Percentiles rank a stretch among this genome's conserved stretches.
phyloP scores from a whole-genome alignment of 2,888 invertebrate genomes.

The Cantharis flavilabris region DNA sequence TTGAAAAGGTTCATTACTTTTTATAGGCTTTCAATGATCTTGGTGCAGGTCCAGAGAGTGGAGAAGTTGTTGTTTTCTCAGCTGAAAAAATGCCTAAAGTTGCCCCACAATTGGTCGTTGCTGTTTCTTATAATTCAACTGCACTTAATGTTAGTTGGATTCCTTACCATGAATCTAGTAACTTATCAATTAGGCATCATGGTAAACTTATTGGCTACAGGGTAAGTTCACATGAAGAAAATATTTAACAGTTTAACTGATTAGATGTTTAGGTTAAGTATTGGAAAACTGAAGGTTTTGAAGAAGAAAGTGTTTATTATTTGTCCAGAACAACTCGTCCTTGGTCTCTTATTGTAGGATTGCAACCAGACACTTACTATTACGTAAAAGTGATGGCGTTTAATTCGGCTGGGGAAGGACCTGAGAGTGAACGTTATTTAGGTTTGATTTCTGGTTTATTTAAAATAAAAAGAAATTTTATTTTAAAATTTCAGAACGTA shows the following conservation, averaged over 20 bases:
- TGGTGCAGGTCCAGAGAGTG: conserved; percentile 83
- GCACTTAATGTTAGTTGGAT: conserved; percentile 90
- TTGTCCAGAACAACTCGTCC: conserved; percentile 81
- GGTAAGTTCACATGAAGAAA: conserved; percentile 55
- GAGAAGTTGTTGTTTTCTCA: conserved; percentile 74
- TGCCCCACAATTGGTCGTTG: conserved; percentile 81
- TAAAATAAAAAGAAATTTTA: conserved; percentile 1
- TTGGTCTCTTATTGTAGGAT: conserved; percentile 90
- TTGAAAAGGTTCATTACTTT: too few species aligned
- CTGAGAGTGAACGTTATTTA: conserved; percentile 87
- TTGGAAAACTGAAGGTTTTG: conserved; percentile 77
- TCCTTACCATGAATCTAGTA: conserved; percentile 79
- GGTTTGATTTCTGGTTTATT: conserved; percentile 52
- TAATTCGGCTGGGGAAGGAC: conserved; percentile 94
- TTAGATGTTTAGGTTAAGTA: conserved; percentile 71
- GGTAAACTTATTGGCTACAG: conserved; percentile 93
- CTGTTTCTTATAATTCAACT: conserved; percentile 86
- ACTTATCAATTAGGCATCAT: conserved; percentile 71
- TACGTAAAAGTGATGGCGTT: conserved; percentile 93
- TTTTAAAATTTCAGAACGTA: conserved; percentile 65
- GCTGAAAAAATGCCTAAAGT: conserved; percentile 93
- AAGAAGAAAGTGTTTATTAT: conserved; percentile 82
- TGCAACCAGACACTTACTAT: conserved; percentile 92
- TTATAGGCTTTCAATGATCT: conserved; percentile 71
- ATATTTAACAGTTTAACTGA: neutral